Evolutionary conservation across 35 echinoderm and acorn worm species (phyloP), one percentile per base, ranked within the genome.

Genomic region (Antedon bifida): DNA sequence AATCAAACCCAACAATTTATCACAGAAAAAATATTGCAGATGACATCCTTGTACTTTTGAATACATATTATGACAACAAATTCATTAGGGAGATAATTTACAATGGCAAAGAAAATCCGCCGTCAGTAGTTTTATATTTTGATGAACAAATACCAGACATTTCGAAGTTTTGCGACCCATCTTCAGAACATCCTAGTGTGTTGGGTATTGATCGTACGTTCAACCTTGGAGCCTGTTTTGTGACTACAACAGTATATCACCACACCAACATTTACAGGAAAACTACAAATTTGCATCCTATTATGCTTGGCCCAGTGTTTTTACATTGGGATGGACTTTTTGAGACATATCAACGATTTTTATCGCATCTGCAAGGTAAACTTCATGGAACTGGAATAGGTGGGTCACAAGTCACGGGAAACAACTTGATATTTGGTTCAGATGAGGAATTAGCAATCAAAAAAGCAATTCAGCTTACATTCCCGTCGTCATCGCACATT

Each of bases 321-420:
- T 64, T 85, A 85, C 83, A 85, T 36, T 85, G 83, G 83, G 83
- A 85, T 36, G 82, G 82, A 10, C 1, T 73, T 19, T 86, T 46
- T 73, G 44, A 36, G 5, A 86, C 36, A 12, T 86, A 86, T 21
- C 84, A 86, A 31, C 35, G 75, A 42, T 86, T 86, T 46, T 42
- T 78, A 19, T 85, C 75, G 19, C 84, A 86, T 46, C 14, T 86
- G 31, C 84, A 86, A 64, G 51, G 51, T 21, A 11, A n/a, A n/a
- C n/a, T n/a, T n/a, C n/a, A n/a, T n/a, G n/a, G n/a, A 8, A 64
- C 10, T 26, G 13, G 36, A 33, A 34, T 46, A 44, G 32, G 39
- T 21, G 44, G 76, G 0, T 32, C 23, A 23, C 29, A 77, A 79
- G 29, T 39, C 10, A 23, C 39, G 16, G 51, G 51, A 23, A 14